Base-by-base conservation (phyloP, 1,140 invertebrate genomes). In the Phthorimaea operculella region DNA sequence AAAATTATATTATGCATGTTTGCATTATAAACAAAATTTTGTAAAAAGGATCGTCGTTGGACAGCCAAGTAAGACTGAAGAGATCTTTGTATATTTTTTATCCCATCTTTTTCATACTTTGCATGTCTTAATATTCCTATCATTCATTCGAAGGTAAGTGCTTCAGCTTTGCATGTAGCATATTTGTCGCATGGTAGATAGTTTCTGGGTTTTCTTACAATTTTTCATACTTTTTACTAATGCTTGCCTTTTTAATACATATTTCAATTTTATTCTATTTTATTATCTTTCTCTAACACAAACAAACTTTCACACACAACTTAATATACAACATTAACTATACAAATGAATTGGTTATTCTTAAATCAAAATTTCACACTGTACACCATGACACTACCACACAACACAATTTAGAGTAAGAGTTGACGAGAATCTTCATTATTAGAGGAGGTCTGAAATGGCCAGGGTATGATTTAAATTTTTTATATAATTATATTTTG, bases 31-130 rank as follows among this genome's bases (percentile, higher is more conserved):
- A 47, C 16, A 4, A 28, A 28, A 17, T 47, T 47, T 47, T 79
- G 72, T 79, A 73, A 81, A 67, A 71, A 78, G 76, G 80, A 84
- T 82, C 81, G 81, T 84, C 81, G 81, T 80, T 81, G 81, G 79
- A 84, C 64, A 73, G 63, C 66, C 77, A 79, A 80, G 80, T 83
- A 79, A 83, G 78, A 75, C 65, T 72, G 61, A 70, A 69, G 66
- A 68, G 58, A 70, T 69, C 68, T 75, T 73, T 70, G 61, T 64
- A 61, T 71, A 57, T 64, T 67, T 63, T 49, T 63, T 63, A 52
- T 74, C 73, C 76, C 72, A 62, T 68, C 62, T 67, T 65, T 21
- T 54, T 59, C 21, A 60, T 63, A 59, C 64, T 72, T 64, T 64
- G 76, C 79, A 79, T 80, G 76, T 58, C 69, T 58, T 56, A 54